These are phyloP conservation scores for Brachypteracias leptosomus DNA, from an alignment of 2,113 vertebrate genomes.

Conservation along the genomic window DNA sequence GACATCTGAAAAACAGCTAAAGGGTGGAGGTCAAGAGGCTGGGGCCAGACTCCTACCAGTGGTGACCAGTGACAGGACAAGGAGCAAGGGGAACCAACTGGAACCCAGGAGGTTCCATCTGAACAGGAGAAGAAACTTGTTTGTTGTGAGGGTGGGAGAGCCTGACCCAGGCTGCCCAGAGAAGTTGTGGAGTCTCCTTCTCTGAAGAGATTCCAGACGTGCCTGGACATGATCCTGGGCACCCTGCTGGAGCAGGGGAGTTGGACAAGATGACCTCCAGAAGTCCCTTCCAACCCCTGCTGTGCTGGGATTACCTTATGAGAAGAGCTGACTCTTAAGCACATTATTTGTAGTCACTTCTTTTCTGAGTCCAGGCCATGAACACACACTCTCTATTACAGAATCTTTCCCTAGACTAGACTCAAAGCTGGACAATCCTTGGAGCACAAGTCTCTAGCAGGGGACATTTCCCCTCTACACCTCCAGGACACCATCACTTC, in stretches of 20 bases:
- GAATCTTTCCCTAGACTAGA: neutral
- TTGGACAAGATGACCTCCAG: neutral
- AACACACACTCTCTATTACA: rapidly evolving
- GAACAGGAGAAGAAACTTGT: neutral
- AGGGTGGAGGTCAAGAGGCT: neutral
- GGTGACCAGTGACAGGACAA: neutral
- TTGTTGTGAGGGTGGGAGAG: neutral
- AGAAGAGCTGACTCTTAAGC: neutral
- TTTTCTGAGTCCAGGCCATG: neutral
- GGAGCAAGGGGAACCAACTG: neutral
- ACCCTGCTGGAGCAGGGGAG: neutral
- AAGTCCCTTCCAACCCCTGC: neutral
- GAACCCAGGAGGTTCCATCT: neutral
- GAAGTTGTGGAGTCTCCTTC: neutral
- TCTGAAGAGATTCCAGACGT: neutral
- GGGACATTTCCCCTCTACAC: neutral
- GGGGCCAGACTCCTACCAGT: neutral
- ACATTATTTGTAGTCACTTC: rapidly evolving
- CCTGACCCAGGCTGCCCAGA: neutral
- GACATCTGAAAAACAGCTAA: neutral
- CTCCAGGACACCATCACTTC: neutral
- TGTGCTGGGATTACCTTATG: neutral
- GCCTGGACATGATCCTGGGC: neutral
- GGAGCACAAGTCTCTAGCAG: rapidly evolving
- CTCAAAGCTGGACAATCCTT: neutral